Evolutionary conservation across 2,113 vertebrate genomes (phyloP), one percentile per base, ranked within the genome.

Genomic region (Heterochromis multidens): DNA sequence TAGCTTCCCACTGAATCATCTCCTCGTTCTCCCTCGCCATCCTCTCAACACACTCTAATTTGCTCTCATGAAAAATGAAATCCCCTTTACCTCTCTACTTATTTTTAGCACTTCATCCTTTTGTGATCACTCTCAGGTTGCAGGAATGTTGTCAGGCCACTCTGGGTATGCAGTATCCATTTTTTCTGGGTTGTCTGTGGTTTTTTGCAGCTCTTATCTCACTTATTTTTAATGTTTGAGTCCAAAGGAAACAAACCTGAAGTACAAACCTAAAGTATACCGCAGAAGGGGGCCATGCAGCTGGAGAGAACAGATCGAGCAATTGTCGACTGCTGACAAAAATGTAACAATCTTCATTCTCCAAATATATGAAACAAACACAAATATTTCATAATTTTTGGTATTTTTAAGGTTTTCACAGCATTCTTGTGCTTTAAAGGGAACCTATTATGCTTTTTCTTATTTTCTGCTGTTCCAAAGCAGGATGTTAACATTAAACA

Each of bases 41-140:
- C 76, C 74, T 77, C 63, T 25, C 59, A 57, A 77, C 79, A 35
- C 77, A 40, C 52, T 33, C 43, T 90, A 79, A 92, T 90, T 89
- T 92, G 83, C 81, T 83, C 77, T 86, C 83, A 86, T 90, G 63
- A 90, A 91, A 91, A 81, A 90, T 87, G n/a, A 79, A 89, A 78
- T 54, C 57, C 63, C 11, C 59, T 58, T 76, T 37, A 57, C 59
- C 78, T 46, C 63, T 27, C 76, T 54, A 17, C 33, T 85, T 81
- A 67, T 86, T 87, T 80, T 87, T 78, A 81, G 85, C 23, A 2
- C 63, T 67, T 77, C n/a, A 21, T 60, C 80, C 57, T 74, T 43
- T n/a, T 49, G 33, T 35, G 72, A 89, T 88, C 63, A n/a, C 17
- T 80, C 59, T 78, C 67, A 46, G 59, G 74, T 81, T 70, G 82